Conservation (phyloP, 37 sponge, comb jelly and placozoan species). For the Beroe forskalii region DNA sequence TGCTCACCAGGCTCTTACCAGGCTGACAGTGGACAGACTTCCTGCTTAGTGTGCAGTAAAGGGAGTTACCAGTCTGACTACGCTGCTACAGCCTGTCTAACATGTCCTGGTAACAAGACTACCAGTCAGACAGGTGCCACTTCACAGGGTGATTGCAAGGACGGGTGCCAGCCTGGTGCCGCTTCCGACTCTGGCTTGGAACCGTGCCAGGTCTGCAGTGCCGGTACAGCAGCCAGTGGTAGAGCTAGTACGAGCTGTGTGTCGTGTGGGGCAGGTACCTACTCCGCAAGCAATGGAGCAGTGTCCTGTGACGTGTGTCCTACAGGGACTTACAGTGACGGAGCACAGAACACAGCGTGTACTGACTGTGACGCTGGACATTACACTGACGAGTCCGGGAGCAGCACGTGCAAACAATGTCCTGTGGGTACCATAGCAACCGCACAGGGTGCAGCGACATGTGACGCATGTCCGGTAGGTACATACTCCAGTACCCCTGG, state of each 20-base stretch:
- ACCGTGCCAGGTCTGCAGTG: constrained; percentile 13
- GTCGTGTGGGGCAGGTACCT: constrained; percentile 32
- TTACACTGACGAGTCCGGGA: constrained; percentile 38
- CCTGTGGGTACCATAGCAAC: not conserved
- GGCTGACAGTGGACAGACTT: not conserved
- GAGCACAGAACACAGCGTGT: constrained; percentile 52
- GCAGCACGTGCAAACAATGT: not conserved
- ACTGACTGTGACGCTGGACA: too few relatives aligned
- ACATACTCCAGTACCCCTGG: not conserved
- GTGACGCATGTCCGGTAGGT: not conserved
- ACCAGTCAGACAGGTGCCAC: not conserved
- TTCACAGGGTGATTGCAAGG: constrained; percentile 6
- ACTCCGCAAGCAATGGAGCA: not conserved
- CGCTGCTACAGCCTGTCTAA: not conserved
- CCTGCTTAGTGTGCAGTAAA: not conserved
- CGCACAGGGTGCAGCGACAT: not conserved
- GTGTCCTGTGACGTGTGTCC: not conserved
- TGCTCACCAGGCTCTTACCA: constrained; percentile 10
- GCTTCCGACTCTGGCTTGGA: not conserved
- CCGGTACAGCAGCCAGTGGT: not conserved
- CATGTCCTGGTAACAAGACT: not conserved
- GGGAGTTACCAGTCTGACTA: not conserved
- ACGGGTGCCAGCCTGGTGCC: constrained; percentile 20
- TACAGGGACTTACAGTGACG: not conserved
- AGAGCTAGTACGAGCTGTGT: not conserved